Evolutionary conservation across 2,113 vertebrate genomes (phyloP).

Genomic region (Varanus komodoensis): DNA sequence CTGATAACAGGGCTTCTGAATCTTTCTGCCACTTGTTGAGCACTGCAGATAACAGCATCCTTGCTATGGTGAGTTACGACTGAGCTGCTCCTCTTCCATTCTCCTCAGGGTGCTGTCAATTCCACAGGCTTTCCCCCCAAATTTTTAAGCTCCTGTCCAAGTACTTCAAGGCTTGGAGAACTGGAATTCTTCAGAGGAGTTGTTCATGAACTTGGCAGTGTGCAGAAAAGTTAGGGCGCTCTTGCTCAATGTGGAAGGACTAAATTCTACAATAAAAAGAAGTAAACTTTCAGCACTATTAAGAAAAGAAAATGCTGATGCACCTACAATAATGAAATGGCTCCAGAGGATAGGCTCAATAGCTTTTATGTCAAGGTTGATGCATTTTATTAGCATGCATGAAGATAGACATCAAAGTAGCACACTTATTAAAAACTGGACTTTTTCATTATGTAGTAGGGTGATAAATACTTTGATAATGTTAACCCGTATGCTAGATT

Average conservation of each 20-base stretch:
- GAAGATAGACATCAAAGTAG: slow-evolving; percentile 11
- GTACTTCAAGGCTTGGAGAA: not conserved
- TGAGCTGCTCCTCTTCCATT: too few relatives aligned
- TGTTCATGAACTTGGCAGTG: not conserved
- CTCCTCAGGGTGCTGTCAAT: not conserved
- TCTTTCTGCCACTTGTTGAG: not conserved
- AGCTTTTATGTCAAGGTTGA: slow-evolving; percentile 13
- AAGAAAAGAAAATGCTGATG: slow-evolving; percentile 9
- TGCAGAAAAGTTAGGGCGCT: not conserved
- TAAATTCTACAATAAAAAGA: slow-evolving; percentile 10
- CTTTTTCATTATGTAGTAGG: not conserved
- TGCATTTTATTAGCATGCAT: slow-evolving; percentile 7
- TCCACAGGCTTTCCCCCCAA: not conserved
- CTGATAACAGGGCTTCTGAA: not conserved
- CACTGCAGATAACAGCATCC: not conserved
- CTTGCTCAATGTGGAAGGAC: not conserved
- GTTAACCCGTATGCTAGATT: not conserved
- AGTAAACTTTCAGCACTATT: not conserved
- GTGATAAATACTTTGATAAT: not conserved
- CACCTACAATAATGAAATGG: not conserved
- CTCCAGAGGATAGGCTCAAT: slow-evolving; percentile 9
- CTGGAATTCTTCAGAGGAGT: not conserved
- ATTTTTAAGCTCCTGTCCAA: not conserved
- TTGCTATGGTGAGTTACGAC: not conserved
- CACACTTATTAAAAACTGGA: not conserved